Evolutionary conservation across 64 coral and sea anemone species (phyloP), one percentile per base, ranked within the genome.

Genomic region (Actinia tenebrosa): DNA sequence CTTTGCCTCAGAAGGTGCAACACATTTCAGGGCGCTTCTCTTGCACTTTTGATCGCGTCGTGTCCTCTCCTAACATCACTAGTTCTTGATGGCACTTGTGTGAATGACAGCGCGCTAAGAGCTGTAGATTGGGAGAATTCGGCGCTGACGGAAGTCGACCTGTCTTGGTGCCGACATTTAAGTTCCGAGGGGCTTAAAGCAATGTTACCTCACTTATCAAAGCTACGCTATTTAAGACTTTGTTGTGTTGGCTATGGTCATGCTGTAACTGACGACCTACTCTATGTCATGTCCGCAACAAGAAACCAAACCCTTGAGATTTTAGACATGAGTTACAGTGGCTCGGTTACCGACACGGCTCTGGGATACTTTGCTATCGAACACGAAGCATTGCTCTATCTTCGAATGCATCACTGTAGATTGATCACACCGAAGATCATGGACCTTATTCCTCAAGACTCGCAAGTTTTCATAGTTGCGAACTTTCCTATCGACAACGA

Each of bases 231-330:
- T 77, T 43, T 99, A 45, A 84, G 93, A 9, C 56, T 99, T n/a
- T 95, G 90, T 62, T 93, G 93, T 60, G 94, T 90, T 46, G 97
- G 97, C 14, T 98, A 93, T 77, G 97, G 97, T 53, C 93, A 95
- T 56, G 97, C 97, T 23, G 84, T 99, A 56, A 99, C 97, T 10
- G 97, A 99, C 60, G 64, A 63, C 17, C 88, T 99, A 9, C 81
- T 99, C 13, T 43, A 83, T 45, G 80, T 63, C 14, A 96, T 95
- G 86, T 59, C 89, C 20, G 10, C 27, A 13, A 61, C 44, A 19
- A 10, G 55, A 59, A 85, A 85, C 56, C 17, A 59, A 13, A 86
- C 44, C 2, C 83, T 99, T 56, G 66, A 95, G 79, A 87, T 95
- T 23, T 86, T 99, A 37, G 97, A 99, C 53, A 54, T 95, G 20